These are phyloP conservation scores for Tetragnatha montana DNA, from an alignment of 2,888 invertebrate genomes.

Conservation along the genomic window DNA sequence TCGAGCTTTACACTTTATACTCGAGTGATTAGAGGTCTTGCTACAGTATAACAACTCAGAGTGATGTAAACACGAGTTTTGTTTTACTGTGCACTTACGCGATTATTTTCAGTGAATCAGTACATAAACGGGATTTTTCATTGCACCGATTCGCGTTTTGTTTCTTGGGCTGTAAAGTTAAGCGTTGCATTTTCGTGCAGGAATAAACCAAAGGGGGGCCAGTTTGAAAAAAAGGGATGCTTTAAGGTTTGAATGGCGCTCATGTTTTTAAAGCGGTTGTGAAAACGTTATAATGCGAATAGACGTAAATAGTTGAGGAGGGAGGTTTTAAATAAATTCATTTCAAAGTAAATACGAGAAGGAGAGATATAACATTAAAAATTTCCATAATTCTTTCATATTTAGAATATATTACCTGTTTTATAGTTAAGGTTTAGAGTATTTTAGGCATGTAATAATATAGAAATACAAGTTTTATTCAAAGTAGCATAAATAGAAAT, in stretches of 20 bases:
- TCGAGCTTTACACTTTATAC: not conserved
- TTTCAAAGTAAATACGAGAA: no score
- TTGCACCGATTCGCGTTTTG: not conserved
- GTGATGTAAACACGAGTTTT: not conserved
- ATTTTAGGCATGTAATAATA: no score
- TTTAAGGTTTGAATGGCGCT: not conserved
- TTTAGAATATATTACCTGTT: no score
- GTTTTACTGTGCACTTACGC: constrained; percentile 24
- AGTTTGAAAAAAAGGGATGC: not conserved
- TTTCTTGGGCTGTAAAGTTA: not conserved
- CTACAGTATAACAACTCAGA: not conserved
- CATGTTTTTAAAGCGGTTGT: not conserved
- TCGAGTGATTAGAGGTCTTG: constrained; percentile 9
- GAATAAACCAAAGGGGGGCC: not conserved
- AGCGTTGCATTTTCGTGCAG: not conserved
- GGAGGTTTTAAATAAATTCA: no score
- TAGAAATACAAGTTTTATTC: no score
- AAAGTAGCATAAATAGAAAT: no score
- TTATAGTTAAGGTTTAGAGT: no score
- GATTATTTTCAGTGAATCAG: not conserved
- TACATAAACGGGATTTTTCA: not conserved
- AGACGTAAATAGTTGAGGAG: no score
- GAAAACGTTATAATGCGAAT: no score
- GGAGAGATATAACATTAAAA: no score
- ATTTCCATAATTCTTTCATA: no score